Base-by-base conservation (phyloP, 2,888 invertebrate genomes). In the Trilocha varians region DNA sequence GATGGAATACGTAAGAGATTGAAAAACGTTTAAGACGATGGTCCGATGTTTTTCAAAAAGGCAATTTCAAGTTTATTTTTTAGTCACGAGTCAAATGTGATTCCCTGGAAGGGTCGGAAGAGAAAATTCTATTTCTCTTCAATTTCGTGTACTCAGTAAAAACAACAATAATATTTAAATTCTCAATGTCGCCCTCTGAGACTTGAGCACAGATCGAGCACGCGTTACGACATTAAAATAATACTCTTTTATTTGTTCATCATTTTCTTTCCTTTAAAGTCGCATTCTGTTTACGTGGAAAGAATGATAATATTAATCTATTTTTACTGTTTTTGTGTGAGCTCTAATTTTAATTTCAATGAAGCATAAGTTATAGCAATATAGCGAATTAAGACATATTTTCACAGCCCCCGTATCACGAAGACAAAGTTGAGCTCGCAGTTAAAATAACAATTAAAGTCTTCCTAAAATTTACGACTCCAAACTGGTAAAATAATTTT, bases 371-470 rank as follows among this genome's bases (percentile, higher is more conserved):
- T 83, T 80, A 83, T 79, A 78, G 71, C 75, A n/a, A n/a, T 74
- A 60, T 64, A 62, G 64, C 66, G 82, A 79, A 84, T 84, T 78
- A 84, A 84, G 83, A 83, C 82, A 80, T 82, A 83, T 83, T 83
- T 84, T 75, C 73, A 67, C 67, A 56, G 62, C 68, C 74, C 74
- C 68, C 56, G 53, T 59, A 59, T 55, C 51, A 63, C 54, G 64
- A 72, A 66, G 70, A 74, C 78, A 74, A 77, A 74, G 78, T 80
- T 74, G 73, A 77, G 74, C 73, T 79, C 77, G 83, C 85, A 84
- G 83, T 85, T 82, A 85, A 84, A 85, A 80, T 82, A 82, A 85
- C 83, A 85, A 85, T 85, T 85, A 85, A 85, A 85, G 84, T 85
- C 85, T 70, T 64, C 66, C 65, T 67, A 59, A 82, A 84, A 85